Evolutionary conservation across 1,140 invertebrate genomes (phyloP), one percentile per base, ranked within the genome.

Genomic region (Monochamus saltuarius): DNA sequence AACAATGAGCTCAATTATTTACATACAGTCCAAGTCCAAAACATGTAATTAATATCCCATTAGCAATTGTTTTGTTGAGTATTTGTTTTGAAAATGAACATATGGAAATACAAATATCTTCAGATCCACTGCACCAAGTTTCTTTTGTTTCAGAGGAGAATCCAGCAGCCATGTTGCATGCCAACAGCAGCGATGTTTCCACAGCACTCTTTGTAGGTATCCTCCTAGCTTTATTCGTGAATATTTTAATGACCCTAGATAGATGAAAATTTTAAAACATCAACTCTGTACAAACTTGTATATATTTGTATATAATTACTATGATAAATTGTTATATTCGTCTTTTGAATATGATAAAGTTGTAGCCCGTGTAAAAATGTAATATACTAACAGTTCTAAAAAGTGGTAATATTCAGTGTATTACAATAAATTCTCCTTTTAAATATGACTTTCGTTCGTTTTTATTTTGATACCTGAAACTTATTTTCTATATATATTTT

Each of bases 121-220:
- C 22, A 29, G 22, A 29, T 29, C 22, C 6, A 29, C 2, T 29
- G 2, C 22, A 29, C 2, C 39, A 13, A 16, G 8, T 40, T 16
- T 40, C 14, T 51, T 51, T 51, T 29, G 29, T 51, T 51, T 35
- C 62, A 69, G 68, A 68, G 53, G 68, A 70, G 56, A 67, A 70
- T 39, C 68, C 68, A 19, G 68, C 68, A 9, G 68, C 68, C 8
- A 70, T 70, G 68, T 49, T 70, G 13, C 62, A 64, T 50, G 61
- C 61, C 17, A 63, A 52, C 56, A 58, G 55, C 56, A 63, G 61
- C 39, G 61, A 52, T 39, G 22, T 63, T 52, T 63, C 61, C 10
- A 59, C 61, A 53, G 61, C 55, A 6, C 61, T 63, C 29, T 63
- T 63, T 52, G 53, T 58, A 34, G 58, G 56, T 14, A 59, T 59